A percentile compares a stretch with the other conserved stretches of the same genome.
phyloP scores from a whole-genome alignment of 1,140 invertebrate species.

The Ceratoteleas bidentatus region DNA sequence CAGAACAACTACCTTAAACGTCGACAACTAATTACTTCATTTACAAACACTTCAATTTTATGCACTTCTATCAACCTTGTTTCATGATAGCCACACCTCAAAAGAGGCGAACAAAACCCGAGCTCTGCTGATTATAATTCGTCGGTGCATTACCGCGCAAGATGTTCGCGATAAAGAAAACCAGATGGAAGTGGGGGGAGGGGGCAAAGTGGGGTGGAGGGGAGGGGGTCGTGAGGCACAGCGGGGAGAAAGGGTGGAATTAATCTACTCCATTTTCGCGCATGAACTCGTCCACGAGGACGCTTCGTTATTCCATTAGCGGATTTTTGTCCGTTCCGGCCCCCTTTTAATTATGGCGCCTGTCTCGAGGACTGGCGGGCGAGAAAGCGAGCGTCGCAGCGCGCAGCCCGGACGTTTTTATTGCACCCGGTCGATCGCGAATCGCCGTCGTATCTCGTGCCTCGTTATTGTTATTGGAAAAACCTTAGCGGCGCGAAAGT shows the following conservation, averaged over 20 bases:
- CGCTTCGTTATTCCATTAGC: constrained; percentile 65
- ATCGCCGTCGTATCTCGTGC: constrained; percentile 35
- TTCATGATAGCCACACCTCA: too few relatives aligned
- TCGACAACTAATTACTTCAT: too few relatives aligned
- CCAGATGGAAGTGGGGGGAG: not conserved
- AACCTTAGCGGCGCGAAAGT: constrained; percentile 33
- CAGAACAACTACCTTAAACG: too few relatives aligned
- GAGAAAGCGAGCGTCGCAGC: constrained; percentile 12
- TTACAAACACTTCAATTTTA: too few relatives aligned
- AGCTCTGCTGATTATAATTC: too few relatives aligned
- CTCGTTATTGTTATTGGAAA: constrained; percentile 63
- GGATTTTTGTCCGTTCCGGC: constrained; percentile 42
- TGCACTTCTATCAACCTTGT: too few relatives aligned
- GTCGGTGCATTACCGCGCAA: constrained; percentile 31
- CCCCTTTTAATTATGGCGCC: constrained; percentile 54
- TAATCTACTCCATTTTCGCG: constrained; percentile 56
- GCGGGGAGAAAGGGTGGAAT: too few relatives aligned
- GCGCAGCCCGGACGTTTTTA: constrained; percentile 26
- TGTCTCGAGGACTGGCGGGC: constrained; percentile 53
- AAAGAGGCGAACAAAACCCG: too few relatives aligned
- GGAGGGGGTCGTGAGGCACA: too few relatives aligned
- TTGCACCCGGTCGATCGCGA: constrained; percentile 25
- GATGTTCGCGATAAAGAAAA: constrained; percentile 39
- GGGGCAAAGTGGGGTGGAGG: too few relatives aligned
- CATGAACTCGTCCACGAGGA: constrained; percentile 57